These are phyloP conservation scores for Phylloscopus trochiloides DNA, from an alignment of 2,113 vertebrate genomes.

Conservation along the genomic window DNA sequence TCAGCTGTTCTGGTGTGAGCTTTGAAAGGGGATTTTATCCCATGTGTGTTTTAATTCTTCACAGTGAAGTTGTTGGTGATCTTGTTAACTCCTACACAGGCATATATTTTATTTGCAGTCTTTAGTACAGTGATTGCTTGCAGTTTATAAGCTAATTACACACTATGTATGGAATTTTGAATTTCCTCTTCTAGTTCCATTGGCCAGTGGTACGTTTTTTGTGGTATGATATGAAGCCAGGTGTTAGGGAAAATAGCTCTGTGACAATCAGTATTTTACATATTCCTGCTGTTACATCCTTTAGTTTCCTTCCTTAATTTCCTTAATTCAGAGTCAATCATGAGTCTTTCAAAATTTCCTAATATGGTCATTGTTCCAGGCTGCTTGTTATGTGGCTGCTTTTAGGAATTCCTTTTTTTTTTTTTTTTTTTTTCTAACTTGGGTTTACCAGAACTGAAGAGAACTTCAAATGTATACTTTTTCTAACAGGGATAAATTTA, in stretches of 20 bases:
- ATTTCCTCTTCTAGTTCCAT: background rate
- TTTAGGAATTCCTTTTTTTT: background rate
- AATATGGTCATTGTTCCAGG: background rate
- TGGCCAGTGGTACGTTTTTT: background rate
- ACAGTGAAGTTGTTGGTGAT: background rate
- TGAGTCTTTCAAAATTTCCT: background rate
- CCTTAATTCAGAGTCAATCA: background rate
- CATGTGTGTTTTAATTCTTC: background rate
- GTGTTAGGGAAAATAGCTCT: background rate
- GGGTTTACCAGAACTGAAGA: background rate
- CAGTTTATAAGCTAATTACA: background rate
- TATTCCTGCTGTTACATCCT: background rate
- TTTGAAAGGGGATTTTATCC: background rate
- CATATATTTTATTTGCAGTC: background rate
- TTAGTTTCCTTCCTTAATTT: background rate
- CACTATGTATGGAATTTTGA: background rate
- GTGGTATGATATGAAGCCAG: background rate
- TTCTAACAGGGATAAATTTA: background rate
- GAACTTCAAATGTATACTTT: background rate
- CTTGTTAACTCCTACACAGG: background rate
- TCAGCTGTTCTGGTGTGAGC: background rate
- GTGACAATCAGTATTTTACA: background rate
- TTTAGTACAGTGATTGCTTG: background rate
- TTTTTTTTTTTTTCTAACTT: background rate
- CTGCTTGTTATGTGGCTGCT: background rate